Conservation (phyloP, 35 echinoderm and acorn worm genomes). For the Antedon bifida region DNA sequence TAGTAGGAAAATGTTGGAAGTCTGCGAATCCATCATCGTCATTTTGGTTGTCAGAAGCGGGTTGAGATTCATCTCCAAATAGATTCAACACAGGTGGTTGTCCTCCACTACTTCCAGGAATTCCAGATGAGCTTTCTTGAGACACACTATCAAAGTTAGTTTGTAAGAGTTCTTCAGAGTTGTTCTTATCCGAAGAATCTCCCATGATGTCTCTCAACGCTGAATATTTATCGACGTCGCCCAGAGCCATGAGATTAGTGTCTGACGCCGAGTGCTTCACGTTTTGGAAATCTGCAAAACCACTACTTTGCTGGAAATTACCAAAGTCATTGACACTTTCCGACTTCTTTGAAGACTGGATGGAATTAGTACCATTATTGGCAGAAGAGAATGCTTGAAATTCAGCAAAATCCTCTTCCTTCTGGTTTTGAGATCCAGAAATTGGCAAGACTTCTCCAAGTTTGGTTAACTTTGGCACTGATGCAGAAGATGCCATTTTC, state of each 20-base stretch:
- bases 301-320: constrained; percentile 7
- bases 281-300: constrained; percentile 13
- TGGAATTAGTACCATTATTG: not conserved
- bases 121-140: not conserved
- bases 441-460: not conserved
- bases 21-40: constrained; percentile 30
- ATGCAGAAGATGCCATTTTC: not conserved
- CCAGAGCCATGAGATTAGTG: constrained; percentile 8
- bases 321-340: constrained; percentile 11
- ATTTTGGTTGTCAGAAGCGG: not conserved
- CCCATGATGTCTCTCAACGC: constrained; percentile 11
- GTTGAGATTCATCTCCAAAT: not conserved
- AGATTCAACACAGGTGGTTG: not conserved
- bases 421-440: not conserved
- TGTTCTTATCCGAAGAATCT: not conserved
- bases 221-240: constrained; percentile 28
- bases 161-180: constrained; percentile 11
- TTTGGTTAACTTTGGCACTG: not conserved
- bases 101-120: not conserved
- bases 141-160: not conserved
- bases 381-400: constrained; percentile 5
- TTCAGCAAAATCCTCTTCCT: constrained; percentile 11
- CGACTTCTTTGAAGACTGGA: not conserved
- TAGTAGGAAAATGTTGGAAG: constrained; percentile 17
- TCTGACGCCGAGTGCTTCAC: constrained; percentile 31